Conservation (phyloP, 2,888 invertebrate genomes). For the Leptopilina syphax region DNA sequence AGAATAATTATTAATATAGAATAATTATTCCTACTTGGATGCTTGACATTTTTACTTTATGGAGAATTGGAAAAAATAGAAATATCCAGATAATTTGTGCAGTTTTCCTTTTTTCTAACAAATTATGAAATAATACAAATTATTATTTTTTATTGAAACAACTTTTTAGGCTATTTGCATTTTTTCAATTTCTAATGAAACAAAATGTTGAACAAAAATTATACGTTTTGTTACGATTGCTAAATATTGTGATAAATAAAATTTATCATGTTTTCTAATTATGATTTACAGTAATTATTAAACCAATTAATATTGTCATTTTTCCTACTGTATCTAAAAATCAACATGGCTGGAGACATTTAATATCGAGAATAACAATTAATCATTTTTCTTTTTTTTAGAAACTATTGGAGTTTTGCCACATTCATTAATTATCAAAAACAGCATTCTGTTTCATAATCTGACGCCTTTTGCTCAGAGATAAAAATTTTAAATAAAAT, state of each 20-base stretch:
- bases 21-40: too few species aligned
- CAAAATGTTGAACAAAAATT: background rate
- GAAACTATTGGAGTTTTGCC: background rate
- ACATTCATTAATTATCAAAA: background rate
- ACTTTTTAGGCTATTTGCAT: too few species aligned
- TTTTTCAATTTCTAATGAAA: too few species aligned
- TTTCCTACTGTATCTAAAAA: background rate
- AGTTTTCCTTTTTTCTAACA: too few species aligned
- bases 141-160: too few species aligned
- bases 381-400: slow-evolving; percentile 10
- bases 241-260: background rate
- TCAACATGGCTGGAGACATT: background rate
- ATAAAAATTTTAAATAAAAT: background rate
- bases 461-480: background rate
- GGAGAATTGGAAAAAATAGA: too few species aligned
- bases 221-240: too few species aligned
- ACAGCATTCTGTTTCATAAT: background rate
- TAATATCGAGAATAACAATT: background rate
- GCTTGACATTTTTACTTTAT: too few species aligned
- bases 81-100: too few species aligned
- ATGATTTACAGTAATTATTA: slow-evolving; percentile 44
- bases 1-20: too few species aligned
- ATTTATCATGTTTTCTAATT: background rate
- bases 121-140: too few species aligned
- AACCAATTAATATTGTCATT: slow-evolving; percentile 10